Percentiles rank a stretch among this genome's conserved stretches.
phyloP scores from a whole-genome alignment of 2,113 vertebrate species.

The Chionis minor region DNA sequence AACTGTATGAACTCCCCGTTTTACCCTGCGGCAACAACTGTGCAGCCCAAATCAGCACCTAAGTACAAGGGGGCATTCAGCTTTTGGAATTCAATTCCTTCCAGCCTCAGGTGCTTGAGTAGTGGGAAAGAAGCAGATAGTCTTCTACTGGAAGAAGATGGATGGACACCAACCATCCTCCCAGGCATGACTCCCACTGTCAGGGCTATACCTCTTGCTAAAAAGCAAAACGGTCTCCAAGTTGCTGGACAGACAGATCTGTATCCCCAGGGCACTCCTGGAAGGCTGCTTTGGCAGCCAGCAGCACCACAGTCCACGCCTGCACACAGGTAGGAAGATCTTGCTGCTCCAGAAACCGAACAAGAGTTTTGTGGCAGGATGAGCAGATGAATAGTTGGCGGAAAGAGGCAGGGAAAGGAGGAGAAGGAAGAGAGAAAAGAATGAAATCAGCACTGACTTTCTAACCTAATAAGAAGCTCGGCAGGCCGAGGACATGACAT shows the following conservation, averaged over 20 bases:
- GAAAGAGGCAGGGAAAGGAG: background rate
- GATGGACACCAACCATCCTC: background rate
- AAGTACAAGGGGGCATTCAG: background rate
- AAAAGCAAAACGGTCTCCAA: background rate
- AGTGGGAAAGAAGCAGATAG: background rate
- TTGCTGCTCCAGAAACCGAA: background rate
- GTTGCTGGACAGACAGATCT: background rate
- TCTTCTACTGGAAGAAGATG: background rate
- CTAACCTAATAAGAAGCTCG: background rate
- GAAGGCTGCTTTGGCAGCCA: background rate
- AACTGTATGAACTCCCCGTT: background rate
- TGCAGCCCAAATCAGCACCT: background rate
- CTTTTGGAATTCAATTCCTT: background rate
- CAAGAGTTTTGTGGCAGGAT: background rate
- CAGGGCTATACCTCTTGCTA: background rate
- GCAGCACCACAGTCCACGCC: background rate
- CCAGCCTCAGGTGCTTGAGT: background rate
- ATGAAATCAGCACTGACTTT: background rate
- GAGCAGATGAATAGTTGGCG: background rate
- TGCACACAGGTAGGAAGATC: background rate
- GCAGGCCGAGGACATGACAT: background rate
- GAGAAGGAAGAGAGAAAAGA: background rate
- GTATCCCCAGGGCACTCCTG: background rate
- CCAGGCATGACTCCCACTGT: background rate
- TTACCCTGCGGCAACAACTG: background rate